These are phyloP conservation scores for Rhinichthys osculus DNA, from an alignment of 2,797 vertebrate species.

Conservation along the genomic window DNA sequence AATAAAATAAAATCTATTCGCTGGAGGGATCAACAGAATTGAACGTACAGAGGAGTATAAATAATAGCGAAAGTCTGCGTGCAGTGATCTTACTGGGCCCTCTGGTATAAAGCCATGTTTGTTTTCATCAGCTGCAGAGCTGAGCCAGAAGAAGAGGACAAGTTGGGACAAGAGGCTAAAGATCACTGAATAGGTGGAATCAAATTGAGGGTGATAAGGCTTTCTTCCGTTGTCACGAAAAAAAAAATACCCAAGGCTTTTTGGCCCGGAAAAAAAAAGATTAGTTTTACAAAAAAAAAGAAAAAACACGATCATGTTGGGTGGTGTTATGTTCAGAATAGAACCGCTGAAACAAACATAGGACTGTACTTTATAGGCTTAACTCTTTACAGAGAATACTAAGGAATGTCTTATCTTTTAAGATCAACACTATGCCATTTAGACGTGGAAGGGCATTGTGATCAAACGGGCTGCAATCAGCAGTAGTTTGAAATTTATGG, in stretches of 20 bases:
- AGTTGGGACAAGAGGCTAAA: constrained; percentile 55
- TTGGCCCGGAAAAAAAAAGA: background rate
- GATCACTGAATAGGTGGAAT: constrained; percentile 41
- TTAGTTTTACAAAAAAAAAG: background rate
- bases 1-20: background rate
- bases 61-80: constrained; percentile 16
- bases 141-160: constrained; percentile 41
- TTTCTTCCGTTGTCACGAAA: background rate
- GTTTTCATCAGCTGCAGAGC: constrained; percentile 53
- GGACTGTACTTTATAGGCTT: background rate
- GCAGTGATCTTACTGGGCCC: constrained; percentile 40
- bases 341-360: background rate
- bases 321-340: constrained; percentile 3
- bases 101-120: constrained; percentile 52
- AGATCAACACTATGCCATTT: background rate
- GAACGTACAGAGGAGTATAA: background rate
- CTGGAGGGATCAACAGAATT: background rate
- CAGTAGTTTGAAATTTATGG: background rate
- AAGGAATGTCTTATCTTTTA: constrained; percentile 14
- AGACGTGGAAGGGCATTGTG: constrained; percentile 31
- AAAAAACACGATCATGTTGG: background rate
- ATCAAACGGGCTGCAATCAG: constrained; percentile 1
- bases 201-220: constrained; percentile 25
- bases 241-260: background rate
- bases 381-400: background rate